Evolutionary conservation across 2,797 vertebrate species (phyloP), one percentile per base, ranked within the genome.

Genomic region (Synaphobranchus kaupii): DNA sequence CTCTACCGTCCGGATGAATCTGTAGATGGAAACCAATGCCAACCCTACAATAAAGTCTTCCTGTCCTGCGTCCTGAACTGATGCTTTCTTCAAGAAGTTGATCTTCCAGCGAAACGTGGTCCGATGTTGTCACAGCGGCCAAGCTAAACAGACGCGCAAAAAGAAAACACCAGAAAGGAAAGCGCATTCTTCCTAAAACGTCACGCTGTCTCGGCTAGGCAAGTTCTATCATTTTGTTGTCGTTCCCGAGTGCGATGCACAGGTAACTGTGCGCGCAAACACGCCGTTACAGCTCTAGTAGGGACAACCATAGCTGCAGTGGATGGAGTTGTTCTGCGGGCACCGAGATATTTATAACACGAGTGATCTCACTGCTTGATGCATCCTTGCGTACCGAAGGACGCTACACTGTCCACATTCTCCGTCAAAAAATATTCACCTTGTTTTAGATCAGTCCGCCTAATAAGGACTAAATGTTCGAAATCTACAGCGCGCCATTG

Each of bases 1-100:
- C 98, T 94, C 96, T 97, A 91, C 98, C 98, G 94, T 98, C 98
- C 89, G 97, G 96, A 93, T 99, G 97, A 92, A 99, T 97, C 95
- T 99, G 98, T 85, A 99, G 97, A 89, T 99, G 98, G 95, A 98
- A 99, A 31, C 98, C 98, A 94, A 99, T 99, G 94, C 98, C 98
- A 88, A 98, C 98, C 90, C 98, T 94, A 92, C 98, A 98, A 93
- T 98, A 99, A 28, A 99, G 96, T 90, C 97, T 96, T 92, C 97
- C 98, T 39, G 97, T 98, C 92, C 98, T 97, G 94, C 98, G 97
- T 88, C 98, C 98, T 8, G 97, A 96, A 50, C 94, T 92, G 93
- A 94, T 94, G 71, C 89, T 91, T 81, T 91, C 89, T 84, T 90
- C 90, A 87, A 88, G 87, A 89, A 90, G 90, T 88, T 90, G 93